Evolutionary conservation across 1,140 invertebrate species (phyloP).

Genomic region (Chrysopa pallens): DNA sequence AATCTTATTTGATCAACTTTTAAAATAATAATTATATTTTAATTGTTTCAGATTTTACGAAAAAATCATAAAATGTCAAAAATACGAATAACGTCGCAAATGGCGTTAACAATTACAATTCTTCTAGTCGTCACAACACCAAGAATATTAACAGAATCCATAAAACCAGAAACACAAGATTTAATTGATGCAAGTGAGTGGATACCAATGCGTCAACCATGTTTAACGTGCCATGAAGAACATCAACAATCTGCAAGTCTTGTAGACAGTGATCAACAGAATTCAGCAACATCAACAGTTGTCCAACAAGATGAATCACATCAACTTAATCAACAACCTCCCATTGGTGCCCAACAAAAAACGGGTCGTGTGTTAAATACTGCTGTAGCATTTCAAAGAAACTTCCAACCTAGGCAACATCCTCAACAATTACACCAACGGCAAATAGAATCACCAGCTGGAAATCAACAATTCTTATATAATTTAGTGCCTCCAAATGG

Average conservation of each 20-base stretch:
- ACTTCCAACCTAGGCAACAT: background rate
- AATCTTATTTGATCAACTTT: too few species aligned
- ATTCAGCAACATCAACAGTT: too few species aligned
- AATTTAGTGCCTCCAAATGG: too few species aligned
- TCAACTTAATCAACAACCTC: too few species aligned
- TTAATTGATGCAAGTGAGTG: constrained; percentile 17
- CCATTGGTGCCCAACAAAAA: background rate
- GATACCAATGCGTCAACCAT: constrained; percentile 15
- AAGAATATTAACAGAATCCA: too few species aligned
- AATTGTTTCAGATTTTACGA: constrained; percentile 13
- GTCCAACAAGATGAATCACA: too few species aligned
- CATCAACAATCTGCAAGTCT: constrained; percentile 1
- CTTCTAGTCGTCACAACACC: background rate
- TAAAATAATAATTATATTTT: background rate
- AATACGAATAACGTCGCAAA: constrained; percentile 1
- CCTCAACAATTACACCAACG: background rate
- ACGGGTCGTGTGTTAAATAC: background rate
- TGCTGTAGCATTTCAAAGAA: background rate
- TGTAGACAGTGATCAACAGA: too few species aligned
- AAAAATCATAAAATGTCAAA: constrained; percentile 5
- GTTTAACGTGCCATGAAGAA: constrained; percentile 1
- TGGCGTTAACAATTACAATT: background rate
- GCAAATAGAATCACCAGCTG: background rate
- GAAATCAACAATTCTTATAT: too few species aligned
- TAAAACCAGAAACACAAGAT: constrained; percentile 8